Evolutionary conservation across 2,113 vertebrate species (phyloP), one percentile per base, ranked within the genome.

Genomic region (Athene noctua): DNA sequence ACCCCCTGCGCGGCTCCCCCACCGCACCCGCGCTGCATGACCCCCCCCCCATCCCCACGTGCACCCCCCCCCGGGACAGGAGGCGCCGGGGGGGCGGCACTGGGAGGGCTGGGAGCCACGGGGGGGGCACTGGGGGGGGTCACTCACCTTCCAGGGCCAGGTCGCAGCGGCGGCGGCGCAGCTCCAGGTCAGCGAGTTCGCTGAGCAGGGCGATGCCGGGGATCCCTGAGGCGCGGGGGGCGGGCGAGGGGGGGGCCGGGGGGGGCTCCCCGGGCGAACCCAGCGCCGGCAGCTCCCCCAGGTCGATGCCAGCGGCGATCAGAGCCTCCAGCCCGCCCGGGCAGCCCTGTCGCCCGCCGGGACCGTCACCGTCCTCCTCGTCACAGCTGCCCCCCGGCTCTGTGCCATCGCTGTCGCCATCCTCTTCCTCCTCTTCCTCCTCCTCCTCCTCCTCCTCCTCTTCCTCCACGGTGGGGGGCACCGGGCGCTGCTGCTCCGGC

Each of bases 161-260:
- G 47, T 90, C 70, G 5, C 46, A 75, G 91, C 90, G 81, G 71
- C 90, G 98, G 90, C 96, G 98, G 89, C 98, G 99, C 72, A 98
- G 96, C 98, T 99, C 99, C 96, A 99, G 98, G 91, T 99, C 99
- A 0, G 99, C 99, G 96, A 99, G 97, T 89, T 99, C 99, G 15
- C 99, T 99, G 86, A 99, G 98, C 94, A 99, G 98, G 95, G 99
- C 98, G 49, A 99, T 99, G 73, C 99, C 99, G 7, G 98, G 98
- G 92, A 98, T 98, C 81, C 98, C 98, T 92, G 98, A 98, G 95
- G 97, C 51, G 57, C 49, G 95, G 7, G 98, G 97, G 22, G 40
- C 49, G 3, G 96, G 94, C 6, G 77, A 86, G 4, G 80, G 86
- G 1, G 88, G 90, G 2, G 81, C 97, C 17, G 55, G 79, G 15